These are phyloP conservation scores for Marisa cornuarietis DNA, from an alignment of 1,140 invertebrate genomes.

Conservation along the genomic window DNA sequence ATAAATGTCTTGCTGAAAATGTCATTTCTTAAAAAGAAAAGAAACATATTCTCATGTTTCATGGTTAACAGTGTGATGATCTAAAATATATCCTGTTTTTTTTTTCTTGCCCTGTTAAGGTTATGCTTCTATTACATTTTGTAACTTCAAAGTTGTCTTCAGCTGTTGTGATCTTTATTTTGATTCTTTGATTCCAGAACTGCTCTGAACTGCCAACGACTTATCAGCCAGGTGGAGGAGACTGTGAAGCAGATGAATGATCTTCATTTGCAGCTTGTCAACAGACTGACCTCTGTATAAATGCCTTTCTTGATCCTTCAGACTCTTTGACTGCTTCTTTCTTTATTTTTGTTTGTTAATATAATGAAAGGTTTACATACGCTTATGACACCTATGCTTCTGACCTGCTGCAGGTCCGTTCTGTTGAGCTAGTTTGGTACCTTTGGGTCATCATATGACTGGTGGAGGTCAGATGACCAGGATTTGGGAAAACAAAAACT, in stretches of 20 bases:
- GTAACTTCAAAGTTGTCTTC: neutral
- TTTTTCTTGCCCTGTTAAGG: neutral
- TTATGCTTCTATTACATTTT: neutral
- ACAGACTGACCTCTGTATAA: constrained; percentile 17
- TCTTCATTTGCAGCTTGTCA: constrained; percentile 3
- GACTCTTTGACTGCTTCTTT: too few species aligned
- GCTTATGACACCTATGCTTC: too few species aligned
- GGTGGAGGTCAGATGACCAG: too few species aligned
- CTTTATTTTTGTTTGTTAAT: too few species aligned
- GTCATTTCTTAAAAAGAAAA: too few species aligned
- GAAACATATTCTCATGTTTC: too few species aligned
- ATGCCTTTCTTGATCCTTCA: neutral
- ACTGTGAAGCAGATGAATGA: constrained; percentile 6
- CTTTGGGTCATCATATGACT: too few species aligned
- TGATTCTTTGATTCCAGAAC: neutral
- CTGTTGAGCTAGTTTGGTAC: too few species aligned
- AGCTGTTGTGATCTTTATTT: neutral
- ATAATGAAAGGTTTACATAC: too few species aligned
- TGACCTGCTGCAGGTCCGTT: too few species aligned
- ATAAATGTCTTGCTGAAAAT: too few species aligned
- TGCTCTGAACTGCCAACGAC: constrained; percentile 1
- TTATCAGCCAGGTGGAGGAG: neutral
- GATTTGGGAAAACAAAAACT: too few species aligned
- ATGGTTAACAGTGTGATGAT: neutral
- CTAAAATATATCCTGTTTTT: neutral